Evolutionary conservation across 2,113 vertebrate genomes (phyloP), one percentile per base, ranked within the genome.

Genomic region (Picathartes gymnocephalus): DNA sequence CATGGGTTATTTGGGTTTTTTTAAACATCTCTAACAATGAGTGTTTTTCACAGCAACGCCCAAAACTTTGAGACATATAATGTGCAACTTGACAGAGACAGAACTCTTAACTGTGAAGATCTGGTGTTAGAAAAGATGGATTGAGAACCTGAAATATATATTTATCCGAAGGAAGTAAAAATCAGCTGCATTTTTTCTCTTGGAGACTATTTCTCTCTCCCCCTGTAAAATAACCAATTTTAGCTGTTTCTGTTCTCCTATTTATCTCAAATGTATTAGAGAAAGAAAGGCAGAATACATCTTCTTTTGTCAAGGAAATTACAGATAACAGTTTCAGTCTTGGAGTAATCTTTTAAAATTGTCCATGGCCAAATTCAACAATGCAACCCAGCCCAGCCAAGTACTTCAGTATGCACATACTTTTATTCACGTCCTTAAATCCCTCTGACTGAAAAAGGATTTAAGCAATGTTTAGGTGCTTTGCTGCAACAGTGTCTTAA

Each of bases 261-360:
- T 92, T 93, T 95, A 76, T 92, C 78, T 90, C 85, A 79, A 91
- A 88, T 37, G 30, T 83, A 74, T 96, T 85, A 96, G 68, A 90
- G 82, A 66, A 77, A 83, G 83, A 93, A 92, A 91, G 71, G 45
- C 61, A 86, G 71, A 91, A 57, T 91, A 66, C 60, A 60, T 94
- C 86, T 87, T 93, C 72, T 95, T 96, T 96, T 95, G 88, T 94
- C 68, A 92, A 94, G 92, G 86, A 94, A 94, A 93, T 96, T 95
- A 69, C 74, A 85, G 87, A 96, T 93, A 94, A 81, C 66, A 58
- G 56, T 87, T 91, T 84, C 91, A 88, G 88, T 53, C 72, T 82
- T 86, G 60, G 40, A 86, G 76, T 84, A 92, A 97, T 94, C 77
- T 95, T 93, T 92, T 86, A 58, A 92, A 96, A 92, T 90, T 91